Evolutionary conservation across 2,113 vertebrate species (phyloP), one percentile per base, ranked within the genome.

Genomic region (Uria aalge): DNA sequence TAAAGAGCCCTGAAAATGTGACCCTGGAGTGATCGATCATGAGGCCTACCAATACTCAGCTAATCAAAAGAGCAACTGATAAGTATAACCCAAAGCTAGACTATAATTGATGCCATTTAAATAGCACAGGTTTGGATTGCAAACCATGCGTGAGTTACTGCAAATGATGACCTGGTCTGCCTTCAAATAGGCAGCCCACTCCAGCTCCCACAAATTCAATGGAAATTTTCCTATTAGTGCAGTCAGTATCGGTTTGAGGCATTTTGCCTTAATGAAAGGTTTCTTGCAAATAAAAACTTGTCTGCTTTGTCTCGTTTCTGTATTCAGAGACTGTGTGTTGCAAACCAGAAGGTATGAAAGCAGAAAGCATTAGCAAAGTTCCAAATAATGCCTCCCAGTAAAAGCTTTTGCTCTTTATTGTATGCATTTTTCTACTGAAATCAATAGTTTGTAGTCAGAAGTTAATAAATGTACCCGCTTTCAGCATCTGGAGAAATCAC

Each of bases 401-500:
- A 67, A 74, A 81, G 12, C 48, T 92, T 88, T 79, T 76, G 3
- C 18, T 90, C 62, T 43, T 79, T 92, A 12, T 84, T 92, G 40
- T 71, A 87, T 60, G 14, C 36, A 56, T 94, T 78, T 96, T 96
- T 92, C 63, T 92, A 66, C 22, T 94, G 73, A 88, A 90, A 41
- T 94, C 48, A 69, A 56, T 68, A 62, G 41, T 32, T 85, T 74
- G 68, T 84, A 93, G 67, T 94, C 55, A 90, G 91, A 93, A 40
- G 68, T 91, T 96, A 94, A 90, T 94, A 95, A 95, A 90, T 52
- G 40, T 60, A 96, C 90, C 98, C 97, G 89, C 96, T 97, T 98
- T 97, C 92, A 96, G 95, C 97, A 98, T 97, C 97, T 98, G 97
- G 97, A 97, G 92, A 91, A 94, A 95, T 91, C 63, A 55, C 5